phyloP scores from a whole-genome alignment of 2,888 invertebrate species.

The Ochropleura leucogaster region DNA sequence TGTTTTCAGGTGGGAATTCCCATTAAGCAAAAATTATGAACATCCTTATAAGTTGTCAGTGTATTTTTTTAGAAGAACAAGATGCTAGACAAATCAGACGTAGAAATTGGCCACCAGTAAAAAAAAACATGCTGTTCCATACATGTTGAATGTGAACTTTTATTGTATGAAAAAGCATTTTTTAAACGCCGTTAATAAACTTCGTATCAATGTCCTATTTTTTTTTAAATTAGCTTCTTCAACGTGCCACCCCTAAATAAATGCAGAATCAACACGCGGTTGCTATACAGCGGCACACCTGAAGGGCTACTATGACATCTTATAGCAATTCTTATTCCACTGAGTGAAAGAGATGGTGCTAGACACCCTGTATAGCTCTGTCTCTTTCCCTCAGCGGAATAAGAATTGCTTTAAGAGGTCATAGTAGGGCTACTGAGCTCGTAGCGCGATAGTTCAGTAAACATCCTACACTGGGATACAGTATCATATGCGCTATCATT shows the following conservation, averaged over 20 bases:
- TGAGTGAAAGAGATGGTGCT: too few relatives aligned
- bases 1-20: background rate
- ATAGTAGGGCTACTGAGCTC: too few relatives aligned
- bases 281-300: slow-evolving; percentile 79
- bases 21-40: background rate
- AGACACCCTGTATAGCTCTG: too few relatives aligned
- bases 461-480: slow-evolving; percentile 68
- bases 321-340: too few relatives aligned
- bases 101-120: background rate
- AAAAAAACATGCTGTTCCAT: too few relatives aligned
- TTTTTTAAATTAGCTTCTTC: background rate
- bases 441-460: slow-evolving; percentile 67
- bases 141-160: too few relatives aligned
- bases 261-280: slow-evolving; percentile 77
- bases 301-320: too few relatives aligned
- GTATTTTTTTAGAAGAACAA: background rate
- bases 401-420: too few relatives aligned
- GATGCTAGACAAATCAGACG: background rate
- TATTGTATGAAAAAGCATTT: background rate
- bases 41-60: background rate
- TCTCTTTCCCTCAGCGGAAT: too few relatives aligned
- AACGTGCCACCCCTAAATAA: slow-evolving; percentile 73
- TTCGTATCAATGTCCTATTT: background rate
- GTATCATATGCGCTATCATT: slow-evolving; percentile 34
- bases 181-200: background rate